Percentiles rank a stretch among this genome's conserved stretches.
Evolutionary conservation across 2,888 invertebrate species (phyloP).

Genomic region (Orthosia cruda): DNA sequence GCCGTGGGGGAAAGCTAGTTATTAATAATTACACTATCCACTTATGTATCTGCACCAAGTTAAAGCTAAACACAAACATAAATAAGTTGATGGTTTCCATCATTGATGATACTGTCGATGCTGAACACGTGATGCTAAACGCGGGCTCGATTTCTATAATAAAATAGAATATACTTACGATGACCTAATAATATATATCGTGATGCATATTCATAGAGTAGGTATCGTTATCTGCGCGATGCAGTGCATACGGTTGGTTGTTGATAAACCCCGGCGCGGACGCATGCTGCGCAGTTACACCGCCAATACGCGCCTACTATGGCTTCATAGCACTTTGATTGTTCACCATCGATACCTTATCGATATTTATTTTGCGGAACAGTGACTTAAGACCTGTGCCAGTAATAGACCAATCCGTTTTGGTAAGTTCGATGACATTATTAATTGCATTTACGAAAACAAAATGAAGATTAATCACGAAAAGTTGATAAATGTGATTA

Average conservation of each 20-base stretch:
- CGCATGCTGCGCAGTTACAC: slow-evolving; percentile 62
- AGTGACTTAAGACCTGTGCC: slow-evolving; percentile 18
- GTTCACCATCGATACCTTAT: slow-evolving; percentile 56
- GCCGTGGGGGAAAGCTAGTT: too few relatives aligned
- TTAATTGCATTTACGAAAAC: slow-evolving; percentile 10
- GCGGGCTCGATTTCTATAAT: slow-evolving; percentile 13
- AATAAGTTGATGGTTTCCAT: neutral
- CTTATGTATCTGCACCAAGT: neutral
- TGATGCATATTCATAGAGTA: slow-evolving; percentile 55
- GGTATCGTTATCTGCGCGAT: slow-evolving; percentile 62
- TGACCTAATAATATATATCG: slow-evolving; percentile 61
- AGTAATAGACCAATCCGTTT: slow-evolving; percentile 19
- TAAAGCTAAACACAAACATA: neutral
- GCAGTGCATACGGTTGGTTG: slow-evolving; percentile 46
- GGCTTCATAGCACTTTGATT: slow-evolving; percentile 60
- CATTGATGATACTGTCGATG: neutral
- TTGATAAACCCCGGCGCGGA: slow-evolving; percentile 52
- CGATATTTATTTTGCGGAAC: slow-evolving; percentile 48
- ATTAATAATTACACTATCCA: neutral
- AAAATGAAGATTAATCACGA: slow-evolving; percentile 6
- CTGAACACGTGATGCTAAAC: neutral
- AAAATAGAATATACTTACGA: slow-evolving; percentile 38
- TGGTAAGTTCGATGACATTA: slow-evolving; percentile 49
- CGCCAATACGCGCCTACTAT: slow-evolving; percentile 43
- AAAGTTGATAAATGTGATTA: slow-evolving; percentile 13